phyloP scores from a whole-genome alignment of 2,113 vertebrate species.

The Ptyas mucosa region DNA sequence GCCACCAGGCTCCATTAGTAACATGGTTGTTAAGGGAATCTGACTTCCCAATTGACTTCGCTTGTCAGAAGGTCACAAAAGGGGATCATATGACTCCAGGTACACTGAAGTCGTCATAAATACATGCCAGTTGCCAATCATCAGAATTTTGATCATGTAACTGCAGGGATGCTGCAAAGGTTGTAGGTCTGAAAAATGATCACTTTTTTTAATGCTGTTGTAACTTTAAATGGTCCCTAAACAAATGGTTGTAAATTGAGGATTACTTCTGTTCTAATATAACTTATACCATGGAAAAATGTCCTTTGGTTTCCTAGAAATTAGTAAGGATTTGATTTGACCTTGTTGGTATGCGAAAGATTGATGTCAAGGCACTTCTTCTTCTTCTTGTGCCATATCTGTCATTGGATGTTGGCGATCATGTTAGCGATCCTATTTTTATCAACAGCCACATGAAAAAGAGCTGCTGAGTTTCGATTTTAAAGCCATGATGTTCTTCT shows the following conservation, averaged over 20 bases:
- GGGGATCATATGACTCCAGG: background rate
- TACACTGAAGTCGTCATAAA: background rate
- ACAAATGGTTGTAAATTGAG: background rate
- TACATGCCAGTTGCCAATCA: background rate
- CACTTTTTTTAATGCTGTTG: background rate
- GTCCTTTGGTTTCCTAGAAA: background rate
- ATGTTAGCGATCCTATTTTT: too few species aligned
- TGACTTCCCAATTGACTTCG: background rate
- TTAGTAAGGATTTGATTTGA: background rate
- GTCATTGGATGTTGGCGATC: too few species aligned
- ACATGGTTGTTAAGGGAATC: background rate
- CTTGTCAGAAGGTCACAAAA: background rate
- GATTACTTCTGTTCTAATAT: background rate
- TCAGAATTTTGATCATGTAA: background rate
- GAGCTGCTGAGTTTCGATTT: too few species aligned
- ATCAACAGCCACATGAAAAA: too few species aligned
- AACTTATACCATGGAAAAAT: accelerated
- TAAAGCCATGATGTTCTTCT: too few species aligned
- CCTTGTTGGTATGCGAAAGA: background rate
- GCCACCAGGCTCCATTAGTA: too few species aligned
- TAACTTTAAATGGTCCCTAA: background rate
- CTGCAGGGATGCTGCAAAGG: background rate
- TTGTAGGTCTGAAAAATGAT: background rate
- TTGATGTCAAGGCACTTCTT: too few species aligned
- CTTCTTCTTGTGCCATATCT: too few species aligned